Conservation (phyloP, 1,140 invertebrate genomes). For the Heliconius nattereri region DNA sequence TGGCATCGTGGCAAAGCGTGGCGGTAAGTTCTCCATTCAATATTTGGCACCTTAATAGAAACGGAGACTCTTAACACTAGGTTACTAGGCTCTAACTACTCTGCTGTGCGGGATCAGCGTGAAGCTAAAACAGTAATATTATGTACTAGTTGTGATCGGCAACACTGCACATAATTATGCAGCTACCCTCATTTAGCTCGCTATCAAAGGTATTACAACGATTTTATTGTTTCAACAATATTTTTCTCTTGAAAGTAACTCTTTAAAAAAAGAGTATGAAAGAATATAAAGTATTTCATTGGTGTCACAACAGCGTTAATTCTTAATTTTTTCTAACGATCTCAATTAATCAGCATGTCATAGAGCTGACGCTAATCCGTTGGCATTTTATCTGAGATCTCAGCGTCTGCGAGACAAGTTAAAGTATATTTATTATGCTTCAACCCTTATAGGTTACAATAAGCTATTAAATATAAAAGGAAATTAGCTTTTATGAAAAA, state of each 20-base stretch:
- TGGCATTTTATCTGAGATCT: conserved; percentile 32
- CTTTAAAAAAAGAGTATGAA: too few species aligned
- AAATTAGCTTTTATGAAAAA: neutral
- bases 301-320: neutral
- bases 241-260: too few species aligned
- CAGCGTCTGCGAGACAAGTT: conserved; percentile 23
- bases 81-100: neutral
- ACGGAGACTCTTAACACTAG: neutral
- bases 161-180: too few species aligned
- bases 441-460: neutral
- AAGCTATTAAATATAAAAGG: neutral
- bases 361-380: conserved; percentile 26
- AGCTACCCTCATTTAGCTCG: too few species aligned
- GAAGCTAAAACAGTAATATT: neutral
- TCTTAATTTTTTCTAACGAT: conserved; percentile 2
- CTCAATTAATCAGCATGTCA: conserved; percentile 20
- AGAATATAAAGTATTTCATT: too few species aligned
- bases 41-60: neutral
- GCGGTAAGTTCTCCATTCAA: neutral
- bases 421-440: conserved; percentile 7
- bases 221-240: too few species aligned
- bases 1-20: neutral
- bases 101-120: neutral
- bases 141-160: too few species aligned
- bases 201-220: too few species aligned